Conservation (phyloP, 2,888 invertebrate genomes). For the Orthosia gothica region DNA sequence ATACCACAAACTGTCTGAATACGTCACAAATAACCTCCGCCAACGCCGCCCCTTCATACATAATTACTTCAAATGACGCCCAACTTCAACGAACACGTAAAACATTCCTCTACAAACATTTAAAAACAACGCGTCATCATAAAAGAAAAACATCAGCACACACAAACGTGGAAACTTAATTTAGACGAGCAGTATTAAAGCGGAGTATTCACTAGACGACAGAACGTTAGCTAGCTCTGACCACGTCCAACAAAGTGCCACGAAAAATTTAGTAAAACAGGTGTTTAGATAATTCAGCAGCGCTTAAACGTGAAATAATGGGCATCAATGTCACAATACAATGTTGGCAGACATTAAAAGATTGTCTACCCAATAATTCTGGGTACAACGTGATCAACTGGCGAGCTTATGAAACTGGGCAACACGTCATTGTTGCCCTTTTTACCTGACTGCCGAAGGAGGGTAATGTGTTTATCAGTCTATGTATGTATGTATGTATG, state of each 20-base stretch:
- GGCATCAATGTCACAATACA: slow-evolving; percentile 41
- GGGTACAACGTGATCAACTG: neutral
- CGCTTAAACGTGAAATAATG: slow-evolving; percentile 17
- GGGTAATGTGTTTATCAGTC: too few relatives aligned
- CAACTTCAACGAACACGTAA: slow-evolving; percentile 46
- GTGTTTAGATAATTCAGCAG: slow-evolving; percentile 32
- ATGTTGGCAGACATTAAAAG: slow-evolving; percentile 22
- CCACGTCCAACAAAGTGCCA: neutral
- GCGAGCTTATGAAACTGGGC: neutral
- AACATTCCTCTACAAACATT: slow-evolving; percentile 60
- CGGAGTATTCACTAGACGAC: slow-evolving; percentile 33
- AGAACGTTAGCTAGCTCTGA: slow-evolving; percentile 18
- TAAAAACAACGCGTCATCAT: slow-evolving; percentile 62
- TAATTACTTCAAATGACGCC: slow-evolving; percentile 56
- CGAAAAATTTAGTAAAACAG: slow-evolving; percentile 36
- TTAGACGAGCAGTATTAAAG: slow-evolving; percentile 51
- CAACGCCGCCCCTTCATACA: slow-evolving; percentile 38
- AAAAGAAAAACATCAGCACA: slow-evolving; percentile 43
- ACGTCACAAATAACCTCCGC: slow-evolving; percentile 35
- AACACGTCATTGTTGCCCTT: neutral
- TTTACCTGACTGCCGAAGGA: too few relatives aligned
- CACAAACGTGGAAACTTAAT: slow-evolving; percentile 57
- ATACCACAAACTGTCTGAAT: slow-evolving; percentile 7
- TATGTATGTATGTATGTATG: too few relatives aligned
- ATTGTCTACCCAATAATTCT: neutral